These are phyloP conservation scores for Pachycephala philippinensis DNA, from an alignment of 2,113 vertebrate species.

Conservation along the genomic window DNA sequence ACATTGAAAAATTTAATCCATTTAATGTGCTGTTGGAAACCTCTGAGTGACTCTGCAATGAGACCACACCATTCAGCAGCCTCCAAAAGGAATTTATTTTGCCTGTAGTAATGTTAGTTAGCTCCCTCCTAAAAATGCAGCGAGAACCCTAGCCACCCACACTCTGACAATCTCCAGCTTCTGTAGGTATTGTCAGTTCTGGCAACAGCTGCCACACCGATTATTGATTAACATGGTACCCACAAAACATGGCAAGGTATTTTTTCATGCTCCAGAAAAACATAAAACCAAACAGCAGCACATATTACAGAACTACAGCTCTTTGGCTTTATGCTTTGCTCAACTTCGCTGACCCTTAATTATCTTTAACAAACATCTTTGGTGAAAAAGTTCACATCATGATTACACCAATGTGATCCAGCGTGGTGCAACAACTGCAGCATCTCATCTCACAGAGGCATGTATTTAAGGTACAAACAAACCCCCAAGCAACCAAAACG, in stretches of 20 bases:
- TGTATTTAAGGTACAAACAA: neutral
- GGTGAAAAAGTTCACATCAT: neutral
- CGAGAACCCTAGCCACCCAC: neutral
- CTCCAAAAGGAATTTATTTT: neutral
- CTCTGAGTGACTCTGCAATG: neutral
- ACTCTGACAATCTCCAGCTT: neutral
- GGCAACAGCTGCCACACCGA: neutral
- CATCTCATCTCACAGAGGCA: neutral
- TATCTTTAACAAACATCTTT: neutral
- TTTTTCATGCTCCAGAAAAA: neutral
- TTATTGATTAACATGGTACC: neutral
- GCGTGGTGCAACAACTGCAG: neutral
- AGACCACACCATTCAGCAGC: neutral
- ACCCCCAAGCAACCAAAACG: fast-evolving
- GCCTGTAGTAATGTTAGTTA: neutral
- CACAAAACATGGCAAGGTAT: neutral
- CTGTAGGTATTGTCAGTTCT: neutral
- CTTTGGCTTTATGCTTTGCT: neutral
- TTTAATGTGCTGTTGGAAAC: neutral
- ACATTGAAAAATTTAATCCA: neutral
- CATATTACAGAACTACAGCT: neutral
- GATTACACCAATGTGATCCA: neutral
- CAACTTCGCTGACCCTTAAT: neutral
- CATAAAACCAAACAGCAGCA: neutral
- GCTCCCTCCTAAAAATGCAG: neutral